Percentiles rank a stretch among this genome's conserved stretches.
Conservation (phyloP, 1,140 invertebrate species). For the Meteorus sp. region DNA sequence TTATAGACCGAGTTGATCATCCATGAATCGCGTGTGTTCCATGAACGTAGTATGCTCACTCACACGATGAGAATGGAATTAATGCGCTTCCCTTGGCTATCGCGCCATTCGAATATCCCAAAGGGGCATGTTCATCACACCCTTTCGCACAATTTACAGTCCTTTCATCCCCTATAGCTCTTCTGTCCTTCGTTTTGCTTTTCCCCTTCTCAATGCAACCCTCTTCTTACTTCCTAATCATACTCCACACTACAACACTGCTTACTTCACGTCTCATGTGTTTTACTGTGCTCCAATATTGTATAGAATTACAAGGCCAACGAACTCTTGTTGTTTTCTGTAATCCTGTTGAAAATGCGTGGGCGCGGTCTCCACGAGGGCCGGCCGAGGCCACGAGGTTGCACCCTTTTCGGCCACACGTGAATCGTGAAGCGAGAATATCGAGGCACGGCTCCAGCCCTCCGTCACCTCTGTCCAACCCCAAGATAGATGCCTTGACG, state of each 20-base stretch:
- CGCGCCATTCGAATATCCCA: no score
- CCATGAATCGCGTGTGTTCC: neutral
- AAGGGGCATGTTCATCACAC: no score
- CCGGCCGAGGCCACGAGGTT: constrained; percentile 52
- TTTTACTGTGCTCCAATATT: neutral
- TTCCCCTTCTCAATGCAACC: no score
- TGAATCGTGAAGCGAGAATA: constrained; percentile 13
- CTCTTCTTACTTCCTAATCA: no score
- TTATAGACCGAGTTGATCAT: neutral
- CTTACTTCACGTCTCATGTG: no score
- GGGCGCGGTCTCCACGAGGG: constrained; percentile 60
- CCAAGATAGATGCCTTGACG: constrained; percentile 9
- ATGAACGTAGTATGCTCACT: no score
- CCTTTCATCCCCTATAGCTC: no score
- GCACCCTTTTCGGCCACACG: constrained; percentile 51
- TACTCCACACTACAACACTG: no score
- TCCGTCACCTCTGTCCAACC: constrained; percentile 31
- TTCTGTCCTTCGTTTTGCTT: no score
- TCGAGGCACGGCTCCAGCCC: constrained; percentile 29
- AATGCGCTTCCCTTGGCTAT: no score
- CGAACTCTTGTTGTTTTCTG: constrained; percentile 51
- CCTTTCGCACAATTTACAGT: no score
- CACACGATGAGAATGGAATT: no score
- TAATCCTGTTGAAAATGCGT: constrained; percentile 59
- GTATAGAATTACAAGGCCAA: constrained; percentile 33